Evolutionary conservation across 2,888 invertebrate genomes (phyloP), one percentile per base, ranked within the genome.

Genomic region (Heteropelma amictum): DNA sequence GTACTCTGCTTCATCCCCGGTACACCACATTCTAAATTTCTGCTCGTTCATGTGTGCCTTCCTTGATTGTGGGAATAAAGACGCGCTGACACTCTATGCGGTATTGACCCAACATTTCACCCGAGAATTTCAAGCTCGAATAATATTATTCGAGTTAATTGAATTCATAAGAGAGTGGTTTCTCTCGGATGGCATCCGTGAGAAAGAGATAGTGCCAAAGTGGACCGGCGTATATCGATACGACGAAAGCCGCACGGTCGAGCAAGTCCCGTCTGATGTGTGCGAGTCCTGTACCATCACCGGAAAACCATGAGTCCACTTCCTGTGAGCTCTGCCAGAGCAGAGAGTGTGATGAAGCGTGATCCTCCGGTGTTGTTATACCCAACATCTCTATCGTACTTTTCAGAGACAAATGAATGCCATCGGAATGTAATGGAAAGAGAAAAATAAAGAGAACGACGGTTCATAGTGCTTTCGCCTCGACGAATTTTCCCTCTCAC

Each of bases 111-210:
- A 78, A 69, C 80, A 72, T 81, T 63, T 82, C 77, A 77, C 68
- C 64, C 77, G 68, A 77, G 76, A 84, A 81, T 82, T 82, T 82
- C 81, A 79, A 80, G 80, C 81, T 77, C 78, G 81, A 81, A 83
- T 81, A 81, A 79, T 82, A 81, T 82, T 83, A 81, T 81, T 81
- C 77, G 79, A 81, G 80, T 82, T 82, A 82, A 84, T 82, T 82
- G 83, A 82, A 83, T 82, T 81, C 81, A 78, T 80, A 79, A 79
- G 79, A 77, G 78, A 70, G 79, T 63, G 76, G 40, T 42, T 28
- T 19, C 23, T 33, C 73, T 72, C 71, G 71, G 58, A 67, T 69
- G 45, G 38, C 38, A 35, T 56, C 10, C 56, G 58, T 42, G 35
- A 51, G 56, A 38, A 12, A 38, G 12, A 38, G 6, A 30, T 30